Evolutionary conservation across 2,797 vertebrate genomes (phyloP).

Genomic region (Gila robusta): DNA sequence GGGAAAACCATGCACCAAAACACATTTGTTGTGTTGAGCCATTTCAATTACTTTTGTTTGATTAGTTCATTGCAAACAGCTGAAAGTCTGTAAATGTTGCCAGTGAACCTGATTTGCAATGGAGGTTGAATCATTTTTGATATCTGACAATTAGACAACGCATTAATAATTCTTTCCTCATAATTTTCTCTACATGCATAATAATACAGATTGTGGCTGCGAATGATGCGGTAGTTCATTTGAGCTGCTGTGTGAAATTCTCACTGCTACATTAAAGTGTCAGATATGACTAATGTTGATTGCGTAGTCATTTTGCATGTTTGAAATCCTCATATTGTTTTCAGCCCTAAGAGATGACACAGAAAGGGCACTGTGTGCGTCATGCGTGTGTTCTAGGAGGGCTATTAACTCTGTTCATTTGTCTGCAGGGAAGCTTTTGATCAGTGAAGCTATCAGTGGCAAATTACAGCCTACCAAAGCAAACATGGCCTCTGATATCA

Average conservation of each 20-base stretch:
- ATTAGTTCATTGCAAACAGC: too few relatives aligned
- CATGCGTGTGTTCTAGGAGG: conserved; percentile 26
- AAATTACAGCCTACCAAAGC: conserved; percentile 38
- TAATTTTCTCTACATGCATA: neutral
- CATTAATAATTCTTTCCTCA: neutral
- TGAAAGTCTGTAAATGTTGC: too few relatives aligned
- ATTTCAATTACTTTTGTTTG: too few relatives aligned
- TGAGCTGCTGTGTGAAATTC: conserved; percentile 8
- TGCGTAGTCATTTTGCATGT: neutral
- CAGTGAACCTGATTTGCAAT: too few relatives aligned
- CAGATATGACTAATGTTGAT: conserved; percentile 10
- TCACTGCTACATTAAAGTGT: neutral
- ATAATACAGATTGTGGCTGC: neutral
- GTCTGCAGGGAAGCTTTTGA: conserved; percentile 52
- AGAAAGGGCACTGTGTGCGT: conserved; percentile 7
- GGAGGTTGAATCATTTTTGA: too few relatives aligned
- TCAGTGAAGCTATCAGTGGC: conserved; percentile 37
- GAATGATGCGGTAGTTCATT: neutral
- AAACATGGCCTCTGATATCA: conserved; percentile 72
- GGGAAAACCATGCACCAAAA: too few relatives aligned
- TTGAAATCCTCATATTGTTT: conserved; percentile 16
- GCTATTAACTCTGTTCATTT: conserved; percentile 48
- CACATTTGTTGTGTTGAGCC: too few relatives aligned
- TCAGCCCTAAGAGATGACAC: conserved; percentile 5
- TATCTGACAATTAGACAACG: neutral